Evolutionary conservation across 2,797 vertebrate species (phyloP).

Genomic region (Melanogrammus aeglefinus): DNA sequence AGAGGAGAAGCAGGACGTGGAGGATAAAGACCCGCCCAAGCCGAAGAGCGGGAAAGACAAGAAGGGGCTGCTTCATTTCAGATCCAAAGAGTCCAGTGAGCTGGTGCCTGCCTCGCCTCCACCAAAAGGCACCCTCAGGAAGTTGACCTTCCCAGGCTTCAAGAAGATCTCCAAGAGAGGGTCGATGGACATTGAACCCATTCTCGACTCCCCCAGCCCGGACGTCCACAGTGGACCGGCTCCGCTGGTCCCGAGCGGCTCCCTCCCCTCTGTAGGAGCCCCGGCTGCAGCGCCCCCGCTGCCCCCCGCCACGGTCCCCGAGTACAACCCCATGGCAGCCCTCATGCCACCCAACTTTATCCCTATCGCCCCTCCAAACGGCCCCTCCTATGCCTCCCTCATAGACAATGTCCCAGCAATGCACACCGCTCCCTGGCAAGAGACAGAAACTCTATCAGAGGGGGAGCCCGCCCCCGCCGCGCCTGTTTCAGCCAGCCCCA

Average conservation of each 20-base stretch:
- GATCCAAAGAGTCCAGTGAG: constrained; percentile 32
- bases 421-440: constrained; percentile 1
- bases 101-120: constrained; percentile 48
- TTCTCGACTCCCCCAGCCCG: constrained; percentile 44
- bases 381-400: constrained; percentile 33
- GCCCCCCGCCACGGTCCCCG: constrained; percentile 15
- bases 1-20: constrained; percentile 34
- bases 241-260: constrained; percentile 44
- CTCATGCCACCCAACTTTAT: constrained; percentile 3
- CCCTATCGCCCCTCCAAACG: constrained; percentile 14
- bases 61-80: constrained; percentile 23
- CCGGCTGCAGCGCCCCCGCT: background rate
- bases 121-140: constrained; percentile 39
- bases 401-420: constrained; percentile 23
- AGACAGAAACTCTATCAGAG: constrained; percentile 36
- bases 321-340: constrained; percentile 18
- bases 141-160: constrained; percentile 52
- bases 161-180: constrained; percentile 46
- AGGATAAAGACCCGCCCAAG: background rate
- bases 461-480: constrained; percentile 29
- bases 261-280: constrained; percentile 3
- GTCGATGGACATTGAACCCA: constrained; percentile 19
- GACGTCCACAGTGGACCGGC: constrained; percentile 13
- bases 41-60: constrained; percentile 62
- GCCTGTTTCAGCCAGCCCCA: constrained; percentile 19